Base-by-base conservation (phyloP, 2,888 invertebrate species). In the Carabus problematicus region DNA sequence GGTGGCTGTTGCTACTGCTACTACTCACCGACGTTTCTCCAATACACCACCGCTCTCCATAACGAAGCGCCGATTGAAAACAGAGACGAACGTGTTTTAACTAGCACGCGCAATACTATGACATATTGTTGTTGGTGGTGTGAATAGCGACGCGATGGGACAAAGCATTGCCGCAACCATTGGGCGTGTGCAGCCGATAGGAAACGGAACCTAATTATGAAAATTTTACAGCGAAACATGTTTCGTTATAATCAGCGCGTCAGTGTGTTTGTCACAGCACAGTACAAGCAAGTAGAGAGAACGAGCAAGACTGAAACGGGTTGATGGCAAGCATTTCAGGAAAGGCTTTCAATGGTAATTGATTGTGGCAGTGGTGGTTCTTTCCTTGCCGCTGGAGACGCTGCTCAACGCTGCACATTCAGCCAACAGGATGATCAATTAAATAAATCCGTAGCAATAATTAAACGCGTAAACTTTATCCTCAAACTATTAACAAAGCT, bases 401-500 rank as follows among this genome's bases (percentile, higher is more conserved):
- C 45, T 45, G 45, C 3, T 45, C n/a, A n/a, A n/a, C n/a, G n/a
- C 7, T 45, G 45, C n/a, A n/a, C n/a, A 12, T 6, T 12, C 29
- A 29, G 40, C 16, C 14, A n/a, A 16, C 63, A 11, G 14, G 39
- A 19, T 55, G 76, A 78, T 78, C 77, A 78, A 77, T 78, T 78
- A 77, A 79, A 78, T 78, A 78, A 78, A 78, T 78, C 78, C 77
- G 76, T 47, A 74, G 77, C 77, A 77, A 78, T 78, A 78, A 78
- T 78, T 78, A 78, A 77, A 66, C 76, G 78, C 78, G 75, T 77
- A 78, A 78, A 79, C 79, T 79, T 78, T 76, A 77, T 77, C 77
- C 77, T 77, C 77, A 75, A 78, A 79, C 79, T 79, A 79, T 79
- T 79, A 79, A 79, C 78, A 79, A 79, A 78, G 79, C 78, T 76